Evolutionary conservation across 2,888 invertebrate species (phyloP).

Genomic region (Hetaerina titia): DNA sequence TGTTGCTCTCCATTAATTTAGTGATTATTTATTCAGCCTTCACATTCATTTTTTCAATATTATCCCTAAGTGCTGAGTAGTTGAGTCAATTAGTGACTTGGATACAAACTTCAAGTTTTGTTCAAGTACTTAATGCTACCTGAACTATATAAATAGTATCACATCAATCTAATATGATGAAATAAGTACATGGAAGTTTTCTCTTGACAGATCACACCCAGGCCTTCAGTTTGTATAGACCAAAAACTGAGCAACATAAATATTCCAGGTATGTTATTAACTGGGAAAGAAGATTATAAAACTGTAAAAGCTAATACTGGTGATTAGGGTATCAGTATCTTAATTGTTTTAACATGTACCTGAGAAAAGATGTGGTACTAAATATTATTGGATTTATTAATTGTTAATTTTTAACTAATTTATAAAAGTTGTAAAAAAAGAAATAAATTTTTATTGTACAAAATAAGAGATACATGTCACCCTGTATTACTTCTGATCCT

Average conservation of each 20-base stretch:
- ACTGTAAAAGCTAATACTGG: background rate
- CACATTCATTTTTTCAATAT: too few relatives aligned
- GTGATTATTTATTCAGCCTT: too few relatives aligned
- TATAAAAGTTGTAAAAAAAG: background rate
- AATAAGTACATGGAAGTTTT: background rate
- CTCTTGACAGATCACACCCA: slow-evolving; percentile 13
- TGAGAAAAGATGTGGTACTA: background rate
- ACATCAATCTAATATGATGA: too few relatives aligned
- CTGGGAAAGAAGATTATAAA: background rate
- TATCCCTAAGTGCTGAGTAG: too few relatives aligned
- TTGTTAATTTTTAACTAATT: background rate
- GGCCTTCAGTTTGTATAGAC: background rate
- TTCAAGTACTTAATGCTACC: too few relatives aligned
- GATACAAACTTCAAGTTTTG: too few relatives aligned
- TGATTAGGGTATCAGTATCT: background rate
- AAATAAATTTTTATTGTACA: background rate
- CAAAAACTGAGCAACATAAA: background rate
- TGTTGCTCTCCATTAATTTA: too few relatives aligned
- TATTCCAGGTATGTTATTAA: background rate
- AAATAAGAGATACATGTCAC: background rate
- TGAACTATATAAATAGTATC: too few relatives aligned
- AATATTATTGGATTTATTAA: background rate
- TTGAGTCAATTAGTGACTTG: too few relatives aligned
- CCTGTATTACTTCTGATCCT: background rate
- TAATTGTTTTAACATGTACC: background rate